Base-by-base conservation (phyloP, 2,797 vertebrate species). In the Halcyon chelicuti region DNA sequence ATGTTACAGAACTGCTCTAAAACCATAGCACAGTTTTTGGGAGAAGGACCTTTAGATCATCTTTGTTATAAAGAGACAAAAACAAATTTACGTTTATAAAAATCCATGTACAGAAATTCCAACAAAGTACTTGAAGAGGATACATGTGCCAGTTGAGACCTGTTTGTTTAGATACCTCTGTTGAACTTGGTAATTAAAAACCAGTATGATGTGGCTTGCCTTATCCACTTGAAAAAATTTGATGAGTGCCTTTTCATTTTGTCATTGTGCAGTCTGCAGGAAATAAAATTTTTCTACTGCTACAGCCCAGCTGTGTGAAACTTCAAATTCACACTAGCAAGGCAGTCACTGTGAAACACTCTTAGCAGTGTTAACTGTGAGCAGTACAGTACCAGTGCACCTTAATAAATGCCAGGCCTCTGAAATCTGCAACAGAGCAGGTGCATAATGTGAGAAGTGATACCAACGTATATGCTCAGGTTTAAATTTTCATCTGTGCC, bases 151-250 rank as follows among this genome's bases (percentile, higher is more conserved):
- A 39, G 3, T 35, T 71, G 57, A 66, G 62, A 74, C n/a, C 19
- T 61, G 12, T 74, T 90, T 72, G 14, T 62, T 55, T 83, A 42
- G 31, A 19, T 73, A 39, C 8, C 5, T 66, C n/a, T 52, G 1
- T 35, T 86, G 77, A 66, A 72, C 11, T 18, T 87, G 49, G 12
- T 21, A n/a, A n/a, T 66, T 78, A 46, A 82, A 94, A 87, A 3
- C 2, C 12, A 52, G 63, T 63, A 7, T 39, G 51, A 71, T 76
- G 29, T 14, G 79, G 14, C 5, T 65, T 86, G 31, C 9, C 79
- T 47, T 76, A 63, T 86, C 42, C 87, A 22, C 60, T 57, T 62
- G 44, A 91, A 71, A 82, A 85, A 33, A 11, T 89, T 17, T 63
- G 55, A 73, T 22, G 49, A 35, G 39, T 67, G 12, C 42, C 15